These are phyloP conservation scores for Ptilorrhoa leucosticta DNA, from an alignment of 2,113 vertebrate species.

Conservation along the genomic window DNA sequence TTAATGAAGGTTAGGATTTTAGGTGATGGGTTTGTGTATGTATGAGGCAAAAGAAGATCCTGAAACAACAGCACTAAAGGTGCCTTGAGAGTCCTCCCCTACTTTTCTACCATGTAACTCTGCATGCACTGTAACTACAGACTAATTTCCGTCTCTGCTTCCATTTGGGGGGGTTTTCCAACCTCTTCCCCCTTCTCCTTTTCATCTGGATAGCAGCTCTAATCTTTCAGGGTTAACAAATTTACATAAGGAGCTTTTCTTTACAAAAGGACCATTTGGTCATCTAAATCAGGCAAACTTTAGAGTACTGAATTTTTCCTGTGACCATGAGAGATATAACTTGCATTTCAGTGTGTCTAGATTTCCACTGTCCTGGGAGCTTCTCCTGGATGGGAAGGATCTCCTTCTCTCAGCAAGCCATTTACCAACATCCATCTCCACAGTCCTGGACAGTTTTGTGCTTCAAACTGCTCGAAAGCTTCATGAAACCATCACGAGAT, in stretches of 20 bases:
- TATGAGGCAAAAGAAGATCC: not conserved
- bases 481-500: not conserved
- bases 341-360: not conserved
- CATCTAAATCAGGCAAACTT: not conserved
- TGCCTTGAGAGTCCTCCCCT: not conserved
- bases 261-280: not conserved
- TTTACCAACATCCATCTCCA: not conserved
- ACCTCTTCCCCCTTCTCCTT: accelerated
- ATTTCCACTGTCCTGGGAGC: not conserved
- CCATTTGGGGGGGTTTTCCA: accelerated
- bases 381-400: not conserved
- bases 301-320: not conserved
- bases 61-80: not conserved
- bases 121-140: not conserved
- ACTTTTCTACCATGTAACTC: not conserved
- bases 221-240: not conserved
- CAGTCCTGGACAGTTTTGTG: not conserved
- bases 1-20: not conserved
- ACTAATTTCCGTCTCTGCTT: not conserved
- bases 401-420: not conserved
- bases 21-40: not conserved
- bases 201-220: not conserved
- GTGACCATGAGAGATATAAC: not conserved
- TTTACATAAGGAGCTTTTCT: not conserved
- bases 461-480: not conserved